A percentile compares a stretch with the other conserved stretches of the same genome.
These are phyloP conservation scores for Bombus breviceps DNA, from an alignment of 1,140 invertebrate species.

Conservation along the genomic window DNA sequence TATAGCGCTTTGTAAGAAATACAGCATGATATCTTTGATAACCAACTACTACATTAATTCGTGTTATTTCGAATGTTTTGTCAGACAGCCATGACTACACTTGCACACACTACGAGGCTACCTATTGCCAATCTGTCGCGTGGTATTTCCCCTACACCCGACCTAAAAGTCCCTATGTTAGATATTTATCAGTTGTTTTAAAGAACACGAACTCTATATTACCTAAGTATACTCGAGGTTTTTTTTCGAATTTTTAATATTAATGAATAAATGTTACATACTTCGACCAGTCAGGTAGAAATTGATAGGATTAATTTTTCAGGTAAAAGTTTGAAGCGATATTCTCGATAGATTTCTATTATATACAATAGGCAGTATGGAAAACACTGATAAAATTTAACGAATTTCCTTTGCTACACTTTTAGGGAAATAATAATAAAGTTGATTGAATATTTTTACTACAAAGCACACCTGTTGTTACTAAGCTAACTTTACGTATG, in stretches of 20 bases:
- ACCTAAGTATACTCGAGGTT: not conserved
- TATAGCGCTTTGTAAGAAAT: not conserved
- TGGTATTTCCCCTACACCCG: not conserved
- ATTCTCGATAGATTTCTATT: not conserved
- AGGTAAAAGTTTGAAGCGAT: not conserved
- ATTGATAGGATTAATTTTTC: not conserved
- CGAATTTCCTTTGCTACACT: not conserved
- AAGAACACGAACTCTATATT: not conserved
- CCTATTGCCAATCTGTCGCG: conserved; percentile 5
- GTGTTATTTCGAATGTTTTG: conserved; percentile 67
- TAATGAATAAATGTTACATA: not conserved
- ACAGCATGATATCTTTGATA: conserved; percentile 49
- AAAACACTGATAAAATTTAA: not conserved
- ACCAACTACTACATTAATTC: conserved; percentile 56
- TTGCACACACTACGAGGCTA: conserved; percentile 34
- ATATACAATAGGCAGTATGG: not conserved
- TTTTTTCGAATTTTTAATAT: not conserved
- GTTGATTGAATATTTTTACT: not conserved
- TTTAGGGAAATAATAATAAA: not conserved
- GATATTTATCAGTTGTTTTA: not conserved
- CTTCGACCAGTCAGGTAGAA: not conserved
- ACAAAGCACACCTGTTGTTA: conserved; percentile 3
- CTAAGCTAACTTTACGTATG: conserved; percentile 12
- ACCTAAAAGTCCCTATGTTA: not conserved
- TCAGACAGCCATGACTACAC: conserved; percentile 62